phyloP scores from a whole-genome alignment of 2,888 invertebrate species.

The Papilio gigon region DNA sequence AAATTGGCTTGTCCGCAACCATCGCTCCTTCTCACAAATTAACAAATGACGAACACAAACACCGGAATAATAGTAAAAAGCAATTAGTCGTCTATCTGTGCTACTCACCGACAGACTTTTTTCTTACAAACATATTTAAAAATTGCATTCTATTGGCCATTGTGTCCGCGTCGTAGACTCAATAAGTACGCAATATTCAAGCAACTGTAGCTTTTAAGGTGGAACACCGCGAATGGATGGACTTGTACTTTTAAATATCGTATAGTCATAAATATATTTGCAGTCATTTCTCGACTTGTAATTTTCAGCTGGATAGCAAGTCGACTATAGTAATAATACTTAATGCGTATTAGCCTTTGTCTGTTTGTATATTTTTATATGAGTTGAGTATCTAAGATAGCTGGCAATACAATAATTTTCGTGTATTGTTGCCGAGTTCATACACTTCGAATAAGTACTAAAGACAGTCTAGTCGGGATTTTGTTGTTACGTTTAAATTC shows the following conservation, averaged over 20 bases:
- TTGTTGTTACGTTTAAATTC: neutral
- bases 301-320: constrained; percentile 14
- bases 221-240: too few species aligned
- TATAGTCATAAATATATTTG: neutral
- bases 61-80: too few species aligned
- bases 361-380: constrained; percentile 24
- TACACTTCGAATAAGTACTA: constrained; percentile 12
- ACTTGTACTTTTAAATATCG: neutral
- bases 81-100: too few species aligned
- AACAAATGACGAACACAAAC: too few species aligned
- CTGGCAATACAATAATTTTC: constrained; percentile 34
- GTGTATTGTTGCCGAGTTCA: constrained; percentile 20
- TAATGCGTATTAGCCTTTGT: constrained; percentile 35
- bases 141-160: too few species aligned
- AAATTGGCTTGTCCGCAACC: too few species aligned
- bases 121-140: too few species aligned
- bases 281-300: constrained; percentile 5
- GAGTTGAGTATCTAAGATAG: constrained; percentile 7
- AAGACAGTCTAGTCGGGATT: constrained; percentile 20
- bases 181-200: too few species aligned
- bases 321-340: constrained; percentile 23
- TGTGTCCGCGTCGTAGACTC: too few species aligned
- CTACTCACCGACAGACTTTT: too few species aligned
- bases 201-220: too few species aligned
- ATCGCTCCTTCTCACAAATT: too few species aligned